Evolutionary conservation across 1,140 invertebrate genomes (phyloP).

Genomic region (Leptinotarsa undecemlineata): DNA sequence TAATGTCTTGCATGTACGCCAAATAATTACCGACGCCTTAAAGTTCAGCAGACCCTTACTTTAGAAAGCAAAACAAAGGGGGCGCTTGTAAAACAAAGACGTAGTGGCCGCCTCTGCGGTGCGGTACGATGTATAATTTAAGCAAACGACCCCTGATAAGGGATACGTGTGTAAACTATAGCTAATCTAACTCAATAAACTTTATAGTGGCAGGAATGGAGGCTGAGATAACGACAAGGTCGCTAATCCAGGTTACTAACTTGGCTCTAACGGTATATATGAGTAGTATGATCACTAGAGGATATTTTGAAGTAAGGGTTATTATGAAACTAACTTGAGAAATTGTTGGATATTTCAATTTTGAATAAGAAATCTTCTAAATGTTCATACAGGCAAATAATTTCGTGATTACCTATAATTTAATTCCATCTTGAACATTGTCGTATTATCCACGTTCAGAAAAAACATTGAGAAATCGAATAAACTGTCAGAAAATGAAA

Average conservation of each 20-base stretch:
- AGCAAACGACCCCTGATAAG: constrained; percentile 53
- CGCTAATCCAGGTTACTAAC: constrained; percentile 51
- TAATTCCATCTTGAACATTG: too few species aligned
- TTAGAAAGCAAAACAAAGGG: constrained; percentile 31
- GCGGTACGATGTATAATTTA: constrained; percentile 33
- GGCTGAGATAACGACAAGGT: constrained; percentile 55
- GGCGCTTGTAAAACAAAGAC: constrained; percentile 36
- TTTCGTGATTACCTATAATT: too few species aligned
- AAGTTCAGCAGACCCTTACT: constrained; percentile 30
- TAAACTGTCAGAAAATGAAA: too few species aligned
- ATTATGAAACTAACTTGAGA: background rate
- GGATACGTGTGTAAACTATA: constrained; percentile 55
- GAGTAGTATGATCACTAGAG: constrained; percentile 35
- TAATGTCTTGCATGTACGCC: constrained; percentile 30
- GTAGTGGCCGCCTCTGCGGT: background rate
- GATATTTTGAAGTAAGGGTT: constrained; percentile 12
- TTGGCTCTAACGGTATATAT: constrained; percentile 41
- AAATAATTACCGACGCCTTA: constrained; percentile 32
- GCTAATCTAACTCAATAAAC: constrained; percentile 57
- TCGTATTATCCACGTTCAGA: too few species aligned
- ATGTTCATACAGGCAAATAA: too few species aligned
- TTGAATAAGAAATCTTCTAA: background rate
- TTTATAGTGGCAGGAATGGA: constrained; percentile 57
- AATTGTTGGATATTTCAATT: background rate
- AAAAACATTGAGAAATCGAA: too few species aligned